These are phyloP conservation scores for Mechanitis mazaeus DNA, from an alignment of 2,888 invertebrate genomes.

Conservation along the genomic window DNA sequence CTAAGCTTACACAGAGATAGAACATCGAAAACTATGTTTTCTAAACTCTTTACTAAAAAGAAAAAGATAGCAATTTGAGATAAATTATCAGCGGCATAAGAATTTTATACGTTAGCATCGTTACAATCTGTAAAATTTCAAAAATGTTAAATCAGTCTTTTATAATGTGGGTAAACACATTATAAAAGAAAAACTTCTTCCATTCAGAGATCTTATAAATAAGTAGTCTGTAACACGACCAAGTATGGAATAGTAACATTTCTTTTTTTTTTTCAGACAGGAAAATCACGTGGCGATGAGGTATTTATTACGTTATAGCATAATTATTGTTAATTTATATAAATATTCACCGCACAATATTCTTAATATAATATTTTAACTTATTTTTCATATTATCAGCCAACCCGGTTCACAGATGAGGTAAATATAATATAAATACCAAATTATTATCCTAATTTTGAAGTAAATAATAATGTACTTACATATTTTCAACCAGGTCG, in stretches of 20 bases:
- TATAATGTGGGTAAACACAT: too few species aligned
- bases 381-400: conserved; percentile 14
- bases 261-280: conserved; percentile 44
- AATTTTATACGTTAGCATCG: too few species aligned
- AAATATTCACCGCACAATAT: neutral
- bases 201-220: too few species aligned
- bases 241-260: conserved; percentile 7
- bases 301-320: conserved; percentile 31
- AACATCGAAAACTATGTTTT: too few species aligned
- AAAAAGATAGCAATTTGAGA: too few species aligned
- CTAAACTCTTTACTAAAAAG: too few species aligned
- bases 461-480: neutral
- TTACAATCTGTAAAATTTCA: too few species aligned
- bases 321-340: conserved; percentile 3
- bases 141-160: too few species aligned
- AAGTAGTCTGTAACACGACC: neutral
- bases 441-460: neutral
- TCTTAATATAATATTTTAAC: neutral
- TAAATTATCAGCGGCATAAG: too few species aligned
- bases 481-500: conserved; percentile 1
- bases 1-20: too few species aligned
- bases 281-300: conserved; percentile 57
- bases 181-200: too few species aligned
- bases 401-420: conserved; percentile 13
- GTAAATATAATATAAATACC: conserved; percentile 4